phyloP scores from a whole-genome alignment of 2,888 invertebrate genomes.

The Amphipyra berbera region DNA sequence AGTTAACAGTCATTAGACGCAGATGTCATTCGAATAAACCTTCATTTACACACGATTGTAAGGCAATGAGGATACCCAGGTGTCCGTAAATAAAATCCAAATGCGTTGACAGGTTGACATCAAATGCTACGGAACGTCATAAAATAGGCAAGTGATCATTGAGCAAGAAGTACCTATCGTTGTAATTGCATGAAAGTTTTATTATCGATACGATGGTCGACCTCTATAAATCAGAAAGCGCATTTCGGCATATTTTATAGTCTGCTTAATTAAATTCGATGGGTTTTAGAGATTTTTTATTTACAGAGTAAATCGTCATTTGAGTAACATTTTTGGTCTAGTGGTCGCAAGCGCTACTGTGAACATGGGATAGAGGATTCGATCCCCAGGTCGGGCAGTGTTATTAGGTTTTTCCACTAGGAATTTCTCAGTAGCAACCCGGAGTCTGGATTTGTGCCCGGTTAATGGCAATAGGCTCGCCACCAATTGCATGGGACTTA shows the following conservation, averaged over 20 bases:
- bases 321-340: not conserved
- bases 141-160: not conserved
- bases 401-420: no score
- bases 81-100: constrained; percentile 1
- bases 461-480: no score
- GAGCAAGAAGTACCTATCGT: constrained; percentile 7
- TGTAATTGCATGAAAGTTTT: constrained; percentile 42
- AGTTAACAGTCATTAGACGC: constrained; percentile 22
- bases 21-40: constrained; percentile 19
- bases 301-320: constrained; percentile 2
- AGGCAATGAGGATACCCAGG: constrained; percentile 9
- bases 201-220: constrained; percentile 25
- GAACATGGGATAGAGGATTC: no score
- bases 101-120: not conserved
- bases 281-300: constrained; percentile 23
- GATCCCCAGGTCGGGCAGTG: no score
- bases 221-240: constrained; percentile 55
- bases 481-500: no score
- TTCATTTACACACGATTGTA: constrained; percentile 17
- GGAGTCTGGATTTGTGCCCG: no score
- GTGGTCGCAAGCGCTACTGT: no score
- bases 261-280: constrained; percentile 32
- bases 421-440: no score
- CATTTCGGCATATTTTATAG: constrained; percentile 34
- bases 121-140: constrained; percentile 2